Evolutionary conservation across 2,888 invertebrate genomes (phyloP).

Genomic region (Cephus rjabovi): DNA sequence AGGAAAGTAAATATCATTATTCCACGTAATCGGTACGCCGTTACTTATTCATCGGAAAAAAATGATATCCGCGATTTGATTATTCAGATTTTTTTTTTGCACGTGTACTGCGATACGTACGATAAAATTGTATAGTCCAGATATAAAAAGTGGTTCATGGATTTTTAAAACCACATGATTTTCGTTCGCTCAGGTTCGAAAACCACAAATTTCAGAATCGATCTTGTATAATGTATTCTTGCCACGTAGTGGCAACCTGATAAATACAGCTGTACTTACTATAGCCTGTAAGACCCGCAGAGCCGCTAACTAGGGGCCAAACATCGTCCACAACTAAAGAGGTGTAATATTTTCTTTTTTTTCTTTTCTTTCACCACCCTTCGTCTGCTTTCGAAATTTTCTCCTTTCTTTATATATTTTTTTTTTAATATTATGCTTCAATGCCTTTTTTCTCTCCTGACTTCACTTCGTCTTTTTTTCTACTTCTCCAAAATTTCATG

Average conservation of each 20-base stretch:
- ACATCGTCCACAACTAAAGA: background rate
- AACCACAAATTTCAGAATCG: background rate
- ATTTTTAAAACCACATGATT: background rate
- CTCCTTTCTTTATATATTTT: background rate
- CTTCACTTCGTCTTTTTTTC: background rate
- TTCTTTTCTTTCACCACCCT: background rate
- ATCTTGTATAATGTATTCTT: background rate
- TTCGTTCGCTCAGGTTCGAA: background rate
- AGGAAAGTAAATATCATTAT: background rate
- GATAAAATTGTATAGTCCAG: background rate
- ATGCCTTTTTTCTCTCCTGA: background rate
- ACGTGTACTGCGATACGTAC: background rate
- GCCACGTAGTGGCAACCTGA: background rate
- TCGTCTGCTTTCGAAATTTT: background rate
- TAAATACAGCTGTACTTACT: conserved; percentile 2
- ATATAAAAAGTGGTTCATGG: too few relatives aligned
- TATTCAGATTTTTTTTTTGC: background rate
- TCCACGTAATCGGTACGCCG: background rate
- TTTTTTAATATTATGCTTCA: background rate
- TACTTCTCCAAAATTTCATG: background rate
- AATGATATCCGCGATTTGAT: background rate
- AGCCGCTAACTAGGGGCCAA: conserved; percentile 4
- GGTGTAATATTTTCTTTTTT: background rate
- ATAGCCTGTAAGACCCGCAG: background rate
- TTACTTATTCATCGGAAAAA: background rate